Evolutionary conservation across 2,888 invertebrate genomes (phyloP).

Genomic region (Belgica antarctica): DNA sequence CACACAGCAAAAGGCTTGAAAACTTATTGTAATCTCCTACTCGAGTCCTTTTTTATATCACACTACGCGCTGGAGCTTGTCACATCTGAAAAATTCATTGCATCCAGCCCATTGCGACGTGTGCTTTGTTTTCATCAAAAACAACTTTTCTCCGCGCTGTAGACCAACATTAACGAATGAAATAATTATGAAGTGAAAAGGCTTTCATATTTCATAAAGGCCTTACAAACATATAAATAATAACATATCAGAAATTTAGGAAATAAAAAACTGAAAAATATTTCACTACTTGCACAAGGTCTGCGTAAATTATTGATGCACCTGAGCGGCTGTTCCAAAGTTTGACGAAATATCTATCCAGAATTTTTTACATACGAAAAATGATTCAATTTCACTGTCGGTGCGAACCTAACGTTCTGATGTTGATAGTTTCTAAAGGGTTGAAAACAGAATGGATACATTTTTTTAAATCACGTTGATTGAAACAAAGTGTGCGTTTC

Average conservation of each 20-base stretch:
- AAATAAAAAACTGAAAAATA: conserved; percentile 16
- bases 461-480: too few relatives aligned
- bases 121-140: background rate
- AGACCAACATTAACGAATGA: conserved; percentile 16
- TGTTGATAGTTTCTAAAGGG: too few relatives aligned
- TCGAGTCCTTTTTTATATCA: background rate
- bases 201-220: background rate
- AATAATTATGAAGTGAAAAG: conserved; percentile 22
- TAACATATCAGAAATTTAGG: background rate
- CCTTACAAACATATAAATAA: background rate
- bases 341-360: too few relatives aligned
- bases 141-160: conserved; percentile 2
- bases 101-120: background rate
- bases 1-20: background rate
- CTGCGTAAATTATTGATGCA: background rate
- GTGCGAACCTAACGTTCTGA: too few relatives aligned
- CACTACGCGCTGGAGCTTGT: background rate
- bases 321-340: background rate
- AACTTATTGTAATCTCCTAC: background rate
- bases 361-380: too few relatives aligned
- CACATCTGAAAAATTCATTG: background rate
- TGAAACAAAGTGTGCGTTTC: too few relatives aligned
- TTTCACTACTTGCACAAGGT: background rate
- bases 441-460: too few relatives aligned
- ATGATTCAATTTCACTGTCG: too few relatives aligned